Percentiles rank a stretch among this genome's conserved stretches.
Conservation (phyloP, 2,888 invertebrate species). For the Mesorhabditis sp. region DNA sequence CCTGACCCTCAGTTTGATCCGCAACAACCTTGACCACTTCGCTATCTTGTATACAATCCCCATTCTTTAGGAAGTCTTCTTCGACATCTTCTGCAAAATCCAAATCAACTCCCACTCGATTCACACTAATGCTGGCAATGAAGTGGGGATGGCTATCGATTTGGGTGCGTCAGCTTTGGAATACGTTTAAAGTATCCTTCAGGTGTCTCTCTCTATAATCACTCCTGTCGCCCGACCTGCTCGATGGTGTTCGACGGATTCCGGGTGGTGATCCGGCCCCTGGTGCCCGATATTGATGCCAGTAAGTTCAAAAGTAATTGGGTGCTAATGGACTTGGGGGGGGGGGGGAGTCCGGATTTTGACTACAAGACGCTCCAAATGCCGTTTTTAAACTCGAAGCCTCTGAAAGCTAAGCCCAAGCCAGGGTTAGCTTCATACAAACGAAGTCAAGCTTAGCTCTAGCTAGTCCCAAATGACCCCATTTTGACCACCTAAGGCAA, state of each 20-base stretch:
- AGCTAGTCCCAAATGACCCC: no score
- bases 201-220: conserved; percentile 47
- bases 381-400: no score
- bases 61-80: conserved; percentile 28
- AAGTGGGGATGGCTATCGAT: conserved; percentile 55
- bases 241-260: conserved; percentile 56
- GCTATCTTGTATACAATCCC: neutral
- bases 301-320: no score
- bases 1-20: no score
- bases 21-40: no score
- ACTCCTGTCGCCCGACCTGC: conserved; percentile 53
- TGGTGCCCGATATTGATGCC: conserved; percentile 38
- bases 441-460: no score
- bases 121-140: conserved; percentile 51
- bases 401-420: no score
- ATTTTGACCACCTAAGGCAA: no score
- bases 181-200: neutral
- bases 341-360: no score
- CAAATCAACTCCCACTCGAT: conserved; percentile 56
- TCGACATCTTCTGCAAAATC: conserved; percentile 50
- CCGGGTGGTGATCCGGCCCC: conserved; percentile 48
- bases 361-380: no score
- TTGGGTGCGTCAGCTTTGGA: conserved; percentile 29
- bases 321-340: no score
- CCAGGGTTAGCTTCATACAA: no score